Conservation (phyloP, 92 coral and sea anemone species). For the Paragorgia papillata region DNA sequence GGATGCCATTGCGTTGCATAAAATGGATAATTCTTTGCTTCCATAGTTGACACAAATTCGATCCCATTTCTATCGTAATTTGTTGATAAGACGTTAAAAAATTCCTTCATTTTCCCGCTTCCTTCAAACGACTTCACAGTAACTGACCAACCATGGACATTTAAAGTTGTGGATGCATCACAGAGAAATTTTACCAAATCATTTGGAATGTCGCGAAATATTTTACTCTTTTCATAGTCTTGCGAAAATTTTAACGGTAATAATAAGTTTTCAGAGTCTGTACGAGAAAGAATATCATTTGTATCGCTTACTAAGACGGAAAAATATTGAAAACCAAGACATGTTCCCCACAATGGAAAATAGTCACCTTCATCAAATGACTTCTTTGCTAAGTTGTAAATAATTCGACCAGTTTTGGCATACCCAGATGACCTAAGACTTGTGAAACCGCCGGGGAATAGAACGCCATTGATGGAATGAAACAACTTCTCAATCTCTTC, state of each 20-base stretch:
- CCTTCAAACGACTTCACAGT: slow-evolving; percentile 51
- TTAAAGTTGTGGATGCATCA: too few relatives aligned
- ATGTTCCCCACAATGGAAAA: slow-evolving; percentile 96
- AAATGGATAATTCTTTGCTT: too few relatives aligned
- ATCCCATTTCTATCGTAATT: too few relatives aligned
- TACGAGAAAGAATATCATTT: slow-evolving; percentile 48
- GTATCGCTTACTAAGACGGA: slow-evolving; percentile 67
- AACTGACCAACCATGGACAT: slow-evolving; percentile 56
- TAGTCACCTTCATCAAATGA: slow-evolving; percentile 82
- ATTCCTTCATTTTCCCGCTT: slow-evolving; percentile 28
- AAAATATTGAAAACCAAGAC: slow-evolving; percentile 85
- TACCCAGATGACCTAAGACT: slow-evolving; percentile 67
- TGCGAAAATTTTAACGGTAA: slow-evolving; percentile 74
- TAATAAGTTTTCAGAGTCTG: slow-evolving; percentile 67
- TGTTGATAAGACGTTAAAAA: too few relatives aligned
- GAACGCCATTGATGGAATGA: slow-evolving; percentile 79
- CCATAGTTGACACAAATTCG: too few relatives aligned
- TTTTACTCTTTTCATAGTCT: slow-evolving; percentile 60
- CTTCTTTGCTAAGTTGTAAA: slow-evolving; percentile 78
- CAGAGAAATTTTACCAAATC: slow-evolving; percentile 46
- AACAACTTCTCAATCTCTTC: slow-evolving; percentile 70
- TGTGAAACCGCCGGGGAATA: slow-evolving; percentile 89
- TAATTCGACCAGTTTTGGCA: slow-evolving; percentile 61
- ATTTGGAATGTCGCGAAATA: slow-evolving; percentile 59
- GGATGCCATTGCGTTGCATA: slow-evolving; percentile 97